Evolutionary conservation across 2,113 vertebrate genomes (phyloP), one percentile per base, ranked within the genome.

Genomic region (Tor tambroides): DNA sequence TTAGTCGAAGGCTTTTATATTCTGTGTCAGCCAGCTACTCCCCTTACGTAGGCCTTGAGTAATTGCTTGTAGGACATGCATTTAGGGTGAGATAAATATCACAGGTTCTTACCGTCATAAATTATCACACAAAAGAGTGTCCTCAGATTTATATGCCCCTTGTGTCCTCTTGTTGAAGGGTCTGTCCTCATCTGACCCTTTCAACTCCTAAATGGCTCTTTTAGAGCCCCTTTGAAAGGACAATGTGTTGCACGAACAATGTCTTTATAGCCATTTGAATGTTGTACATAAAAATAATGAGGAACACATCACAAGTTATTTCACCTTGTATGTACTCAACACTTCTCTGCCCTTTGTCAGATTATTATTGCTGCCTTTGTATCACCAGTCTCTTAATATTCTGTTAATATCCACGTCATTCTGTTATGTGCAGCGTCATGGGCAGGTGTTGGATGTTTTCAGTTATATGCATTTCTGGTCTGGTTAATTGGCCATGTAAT

Each of bases 401-500:
- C 0, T n/a, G 35, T 19, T 23, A 0, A 81, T 63, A 65, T 75
- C 23, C 23, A 46, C 6, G 0, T 43, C 79, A 63, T 54, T 78
- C 5, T 78, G 15, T 21, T 21, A 56, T 61, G 15, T 80, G 14
- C 5, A 28, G 67, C 0, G 23, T 77, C 74, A 76, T 80, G 89
- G 85, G 49, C 85, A 86, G 86, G 71, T 80, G 82, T 84, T 89
- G 17, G 74, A 81, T 38, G 12, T 71, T 83, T 76, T 76, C 72
- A 63, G 32, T 85, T 49, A 32, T 87, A 51, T 43, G 74, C 82
- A 87, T 91, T 93, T 61, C 23, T 87, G 89, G 91, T 91, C 90
- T 85, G 85, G 86, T 89, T 91, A 93, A 94, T 93, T 93, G 85
- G 63, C 71, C 28, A 85, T 91, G 87, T 91, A 93, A 93, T 92